Evolutionary conservation across 1,140 invertebrate genomes (phyloP), one percentile per base, ranked within the genome.

Genomic region (Euschistus heros): DNA sequence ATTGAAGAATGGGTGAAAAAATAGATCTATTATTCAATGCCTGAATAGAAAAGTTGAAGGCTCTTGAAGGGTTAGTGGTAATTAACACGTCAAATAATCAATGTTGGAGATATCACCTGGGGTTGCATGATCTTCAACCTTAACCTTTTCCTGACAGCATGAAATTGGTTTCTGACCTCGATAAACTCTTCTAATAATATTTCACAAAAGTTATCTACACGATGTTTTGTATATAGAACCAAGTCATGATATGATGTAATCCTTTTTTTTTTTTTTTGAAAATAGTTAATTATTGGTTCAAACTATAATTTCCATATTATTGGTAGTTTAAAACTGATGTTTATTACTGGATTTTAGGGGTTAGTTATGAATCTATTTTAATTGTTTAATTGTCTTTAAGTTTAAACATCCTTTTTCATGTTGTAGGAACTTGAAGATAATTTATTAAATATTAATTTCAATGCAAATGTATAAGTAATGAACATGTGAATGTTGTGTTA

Each of bases 71-170:
- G 22, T 15, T 46, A 62, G 44, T 52, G 50, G 50, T 54, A 64
- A 64, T 64, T 64, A 64, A 44, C 63, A 64, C 63, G 65, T 66
- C 52, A 66, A 33, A 61, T 62, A 66, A 66, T 61, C 46, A 61
- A 66, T 62, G 37, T 6, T 33, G 46, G 57, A 54, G 33, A 62
- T 46, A 50, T 52, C 46, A 47, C 44, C 27, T 18, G 26, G 50
- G 52, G 52, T 52, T 57, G 22, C 61, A 47, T 62, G 61, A 62
- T 46, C 42, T 24, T 62, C 37, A 62, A n/a, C 61, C 61, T 33
- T 62, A 47, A 62, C 61, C 61, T 62, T 61, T 62, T n/a, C 61
- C 61, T 42, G 37, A 62, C 44, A 46, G 37, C 44, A 46, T 47
- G 18, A 62, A 26, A 26, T 47, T 57, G 54, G 20, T 47, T 46